Percentiles rank a stretch among this genome's conserved stretches.
phyloP scores from a whole-genome alignment of 2,888 invertebrate genomes.

The Melanchra persicariae region DNA sequence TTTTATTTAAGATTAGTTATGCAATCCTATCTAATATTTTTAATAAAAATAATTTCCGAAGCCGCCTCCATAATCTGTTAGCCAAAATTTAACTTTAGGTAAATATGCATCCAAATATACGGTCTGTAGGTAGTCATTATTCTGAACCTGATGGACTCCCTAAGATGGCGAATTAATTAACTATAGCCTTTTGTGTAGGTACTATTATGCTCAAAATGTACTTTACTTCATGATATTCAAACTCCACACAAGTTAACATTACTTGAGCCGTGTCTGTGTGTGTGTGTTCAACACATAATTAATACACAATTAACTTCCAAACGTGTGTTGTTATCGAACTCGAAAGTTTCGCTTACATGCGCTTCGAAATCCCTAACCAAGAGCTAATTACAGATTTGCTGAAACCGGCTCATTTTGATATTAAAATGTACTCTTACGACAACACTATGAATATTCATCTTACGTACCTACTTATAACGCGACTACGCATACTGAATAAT shows the following conservation, averaged over 20 bases:
- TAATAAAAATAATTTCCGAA: no score
- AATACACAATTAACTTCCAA: background rate
- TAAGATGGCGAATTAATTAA: no score
- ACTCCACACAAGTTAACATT: background rate
- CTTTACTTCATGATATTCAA: background rate
- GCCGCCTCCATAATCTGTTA: no score
- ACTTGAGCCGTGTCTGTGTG: background rate
- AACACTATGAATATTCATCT: conserved; percentile 48
- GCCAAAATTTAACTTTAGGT: no score
- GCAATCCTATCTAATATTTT: no score
- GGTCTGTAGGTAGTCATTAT: no score
- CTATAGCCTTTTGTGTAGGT: background rate
- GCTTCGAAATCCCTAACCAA: conserved; percentile 1
- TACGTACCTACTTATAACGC: conserved; percentile 16
- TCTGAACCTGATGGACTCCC: no score
- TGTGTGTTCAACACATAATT: background rate
- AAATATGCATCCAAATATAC: no score
- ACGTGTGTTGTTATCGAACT: background rate
- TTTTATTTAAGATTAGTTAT: no score
- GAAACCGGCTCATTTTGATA: conserved; percentile 3
- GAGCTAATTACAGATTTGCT: conserved; percentile 16
- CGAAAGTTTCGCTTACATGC: background rate
- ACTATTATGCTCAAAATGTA: background rate
- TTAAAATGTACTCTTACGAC: conserved; percentile 13
- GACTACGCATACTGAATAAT: conserved; percentile 37